phyloP scores from a whole-genome alignment of 2,113 vertebrate genomes.

The Leptocoma aspasia region DNA sequence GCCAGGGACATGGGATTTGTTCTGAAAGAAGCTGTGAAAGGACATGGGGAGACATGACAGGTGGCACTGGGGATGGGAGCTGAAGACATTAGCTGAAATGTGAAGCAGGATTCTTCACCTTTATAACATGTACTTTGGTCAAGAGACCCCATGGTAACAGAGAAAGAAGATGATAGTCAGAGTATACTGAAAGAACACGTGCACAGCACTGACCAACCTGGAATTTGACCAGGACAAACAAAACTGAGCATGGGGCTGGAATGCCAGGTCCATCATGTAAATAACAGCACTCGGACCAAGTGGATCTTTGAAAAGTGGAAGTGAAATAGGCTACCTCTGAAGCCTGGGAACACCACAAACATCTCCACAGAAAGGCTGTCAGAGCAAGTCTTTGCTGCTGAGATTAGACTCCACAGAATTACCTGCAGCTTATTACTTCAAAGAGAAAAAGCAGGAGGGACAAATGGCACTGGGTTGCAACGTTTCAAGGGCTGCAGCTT shows the following conservation, averaged over 20 bases:
- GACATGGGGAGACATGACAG: neutral
- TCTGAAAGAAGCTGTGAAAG: neutral
- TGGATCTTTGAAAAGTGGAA: neutral
- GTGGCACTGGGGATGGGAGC: neutral
- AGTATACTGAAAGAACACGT: accelerated
- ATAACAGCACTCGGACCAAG: neutral
- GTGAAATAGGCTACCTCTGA: neutral
- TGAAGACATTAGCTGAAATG: neutral
- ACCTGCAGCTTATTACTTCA: neutral
- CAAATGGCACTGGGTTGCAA: neutral
- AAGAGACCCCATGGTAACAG: accelerated
- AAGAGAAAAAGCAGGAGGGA: neutral
- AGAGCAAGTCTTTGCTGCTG: neutral
- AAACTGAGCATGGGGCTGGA: neutral
- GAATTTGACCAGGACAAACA: neutral
- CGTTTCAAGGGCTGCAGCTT: neutral
- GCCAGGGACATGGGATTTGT: neutral
- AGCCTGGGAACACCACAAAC: neutral
- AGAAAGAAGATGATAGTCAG: neutral
- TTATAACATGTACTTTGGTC: neutral
- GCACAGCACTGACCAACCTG: neutral
- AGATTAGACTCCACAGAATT: neutral
- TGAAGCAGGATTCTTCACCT: neutral
- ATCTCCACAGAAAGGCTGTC: neutral
- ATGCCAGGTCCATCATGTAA: neutral